Base-by-base conservation (phyloP, 2,797 vertebrate genomes). In the Phrynocephalus vlangalii region DNA sequence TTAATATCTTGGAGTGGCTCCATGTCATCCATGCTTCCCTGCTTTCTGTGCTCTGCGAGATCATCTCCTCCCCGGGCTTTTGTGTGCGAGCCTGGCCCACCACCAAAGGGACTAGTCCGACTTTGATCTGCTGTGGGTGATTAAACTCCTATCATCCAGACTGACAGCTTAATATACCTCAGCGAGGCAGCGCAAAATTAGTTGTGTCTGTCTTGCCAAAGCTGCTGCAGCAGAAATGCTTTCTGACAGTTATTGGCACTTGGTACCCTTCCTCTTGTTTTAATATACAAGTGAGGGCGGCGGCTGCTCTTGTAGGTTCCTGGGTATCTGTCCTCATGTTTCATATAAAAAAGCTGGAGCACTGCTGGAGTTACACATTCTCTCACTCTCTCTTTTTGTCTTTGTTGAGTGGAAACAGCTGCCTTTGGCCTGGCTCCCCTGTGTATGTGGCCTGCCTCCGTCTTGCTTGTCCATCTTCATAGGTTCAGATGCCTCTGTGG, bases 131-230 rank as follows among this genome's bases (percentile, higher is more conserved):
- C 87, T 89, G 76, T 0, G 0, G 3, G 92, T 92, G 93, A 95
- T 95, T 95, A 93, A 94, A 93, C 91, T 91, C 91, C 0, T 88
- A 91, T 94, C 94, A 93, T 88, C 93, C 90, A 79, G 33, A 83
- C 92, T 95, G 95, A 95, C 94, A 94, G 92, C 89, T 90, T 95
- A 87, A 95, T 93, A 91, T 82, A 90, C 93, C 92, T 92, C 90
- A 85, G 77, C 0, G 15, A 89, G 92, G 80, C 93, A 0, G 0
- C 0, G 9, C 91, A 93, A 92, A 95, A 95, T 95, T 92, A 91
- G 85, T 93, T 91, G 90, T 94, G 95, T 93, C 93, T 95, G 92
- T 89, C 93, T 91, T 73, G 83, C 91, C 87, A 93, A 88, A 94
- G 92, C 91, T 92, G 67, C 73, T 72, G 67, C 78, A 24, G 88